Percentiles rank a stretch among this genome's conserved stretches.
Conservation (phyloP, 2,797 vertebrate genomes). For the Martes flavigula region DNA sequence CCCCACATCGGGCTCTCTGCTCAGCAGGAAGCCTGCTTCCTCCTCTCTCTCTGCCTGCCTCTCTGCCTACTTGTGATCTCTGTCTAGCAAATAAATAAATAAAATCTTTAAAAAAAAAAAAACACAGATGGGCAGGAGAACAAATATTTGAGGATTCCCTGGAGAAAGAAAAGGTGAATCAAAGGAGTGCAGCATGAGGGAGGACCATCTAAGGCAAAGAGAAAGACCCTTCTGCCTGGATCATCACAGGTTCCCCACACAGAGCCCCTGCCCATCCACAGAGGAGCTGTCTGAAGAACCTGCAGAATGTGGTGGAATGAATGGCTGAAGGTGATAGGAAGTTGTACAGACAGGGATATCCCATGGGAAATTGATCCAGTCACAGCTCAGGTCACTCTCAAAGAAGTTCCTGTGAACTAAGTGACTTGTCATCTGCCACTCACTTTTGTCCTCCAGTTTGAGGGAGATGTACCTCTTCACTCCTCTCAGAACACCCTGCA, state of each 20-base stretch:
- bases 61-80: too few relatives aligned
- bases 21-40: too few relatives aligned
- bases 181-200: too few relatives aligned
- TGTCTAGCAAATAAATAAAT: too few relatives aligned
- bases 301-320: background rate
- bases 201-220: too few relatives aligned
- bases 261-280: background rate
- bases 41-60: too few relatives aligned
- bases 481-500: background rate
- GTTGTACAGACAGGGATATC: background rate
- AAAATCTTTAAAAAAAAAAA: too few relatives aligned
- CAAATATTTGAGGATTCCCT: too few relatives aligned
- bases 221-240: background rate
- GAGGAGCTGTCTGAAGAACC: background rate
- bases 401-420: background rate
- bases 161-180: too few relatives aligned
- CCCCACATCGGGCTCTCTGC: too few relatives aligned
- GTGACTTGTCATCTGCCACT: background rate
- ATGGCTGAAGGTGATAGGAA: background rate
- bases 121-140: too few relatives aligned
- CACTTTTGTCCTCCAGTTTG: background rate
- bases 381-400: background rate
- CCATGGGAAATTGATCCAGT: background rate
- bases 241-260: background rate
- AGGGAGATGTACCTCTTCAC: background rate